Percentiles rank a stretch among this genome's conserved stretches.
phyloP scores from a whole-genome alignment of 2,888 invertebrate species.

The Phanerotoma sp. region DNA sequence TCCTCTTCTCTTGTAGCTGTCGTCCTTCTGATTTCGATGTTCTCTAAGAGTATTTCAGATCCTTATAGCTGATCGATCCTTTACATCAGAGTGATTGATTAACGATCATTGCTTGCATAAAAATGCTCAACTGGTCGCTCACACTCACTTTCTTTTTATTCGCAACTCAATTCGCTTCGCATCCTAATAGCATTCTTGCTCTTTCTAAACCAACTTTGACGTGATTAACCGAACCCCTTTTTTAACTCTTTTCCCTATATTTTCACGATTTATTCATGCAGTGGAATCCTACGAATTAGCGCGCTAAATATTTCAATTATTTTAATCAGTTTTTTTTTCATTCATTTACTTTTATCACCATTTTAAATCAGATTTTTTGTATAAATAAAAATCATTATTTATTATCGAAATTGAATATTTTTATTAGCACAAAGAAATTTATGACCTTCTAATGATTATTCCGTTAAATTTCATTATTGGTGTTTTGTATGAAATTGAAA shows the following conservation, averaged over 20 bases:
- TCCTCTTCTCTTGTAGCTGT: constrained; percentile 9
- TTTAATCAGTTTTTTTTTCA: too few relatives aligned
- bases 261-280: background rate
- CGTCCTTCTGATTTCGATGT: constrained; percentile 16
- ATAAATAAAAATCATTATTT: too few relatives aligned
- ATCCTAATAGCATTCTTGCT: background rate
- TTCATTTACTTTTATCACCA: too few relatives aligned
- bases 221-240: background rate
- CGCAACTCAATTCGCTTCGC: constrained; percentile 3
- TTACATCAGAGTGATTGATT: constrained; percentile 45
- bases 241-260: background rate
- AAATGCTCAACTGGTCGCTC: constrained; percentile 24
- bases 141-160: constrained; percentile 10
- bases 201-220: background rate
- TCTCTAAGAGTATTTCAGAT: constrained; percentile 5
- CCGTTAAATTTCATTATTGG: too few relatives aligned
- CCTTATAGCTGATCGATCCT: constrained; percentile 27
- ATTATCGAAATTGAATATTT: too few relatives aligned
- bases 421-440: too few relatives aligned
- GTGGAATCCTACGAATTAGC: too few relatives aligned
- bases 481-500: too few relatives aligned
- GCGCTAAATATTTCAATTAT: too few relatives aligned
- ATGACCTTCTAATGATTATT: too few relatives aligned
- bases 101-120: constrained; percentile 51
- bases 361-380: too few relatives aligned